Percentiles rank a stretch among this genome's conserved stretches.
These are phyloP conservation scores for Thymallus thymallus DNA, from an alignment of 2,113 vertebrate genomes.

Conservation along the genomic window DNA sequence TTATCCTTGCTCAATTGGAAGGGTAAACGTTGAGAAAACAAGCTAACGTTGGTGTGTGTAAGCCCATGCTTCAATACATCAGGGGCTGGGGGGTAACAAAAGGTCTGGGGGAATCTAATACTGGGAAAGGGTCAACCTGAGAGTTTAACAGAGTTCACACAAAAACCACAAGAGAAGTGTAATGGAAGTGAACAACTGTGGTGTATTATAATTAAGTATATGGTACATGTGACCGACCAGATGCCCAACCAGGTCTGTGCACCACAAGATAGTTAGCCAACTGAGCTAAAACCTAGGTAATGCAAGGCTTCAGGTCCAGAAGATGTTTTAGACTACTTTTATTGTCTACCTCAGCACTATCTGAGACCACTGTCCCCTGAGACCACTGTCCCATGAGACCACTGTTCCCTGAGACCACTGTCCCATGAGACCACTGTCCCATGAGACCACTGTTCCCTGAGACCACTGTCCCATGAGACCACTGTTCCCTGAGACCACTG, in stretches of 20 bases:
- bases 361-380: too few relatives aligned
- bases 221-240: background rate
- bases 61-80: background rate
- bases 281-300: too few relatives aligned
- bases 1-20: conserved; percentile 14
- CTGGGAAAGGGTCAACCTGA: conserved; percentile 3
- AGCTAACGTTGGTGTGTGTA: background rate
- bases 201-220: background rate
- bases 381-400: too few relatives aligned
- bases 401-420: too few relatives aligned
- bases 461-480: too few relatives aligned
- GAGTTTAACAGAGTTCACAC: conserved; percentile 41
- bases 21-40: conserved; percentile 17
- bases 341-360: background rate
- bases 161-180: conserved; percentile 11
- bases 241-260: background rate
- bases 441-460: too few relatives aligned
- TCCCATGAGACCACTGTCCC: too few relatives aligned
- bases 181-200: background rate
- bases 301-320: too few relatives aligned
- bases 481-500: too few relatives aligned
- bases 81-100: background rate
- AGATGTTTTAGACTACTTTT: background rate
- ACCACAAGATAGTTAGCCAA: too few relatives aligned
- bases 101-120: conserved; percentile 2